Conservation (phyloP, 2,888 invertebrate species). For the Clistopyga incitator region DNA sequence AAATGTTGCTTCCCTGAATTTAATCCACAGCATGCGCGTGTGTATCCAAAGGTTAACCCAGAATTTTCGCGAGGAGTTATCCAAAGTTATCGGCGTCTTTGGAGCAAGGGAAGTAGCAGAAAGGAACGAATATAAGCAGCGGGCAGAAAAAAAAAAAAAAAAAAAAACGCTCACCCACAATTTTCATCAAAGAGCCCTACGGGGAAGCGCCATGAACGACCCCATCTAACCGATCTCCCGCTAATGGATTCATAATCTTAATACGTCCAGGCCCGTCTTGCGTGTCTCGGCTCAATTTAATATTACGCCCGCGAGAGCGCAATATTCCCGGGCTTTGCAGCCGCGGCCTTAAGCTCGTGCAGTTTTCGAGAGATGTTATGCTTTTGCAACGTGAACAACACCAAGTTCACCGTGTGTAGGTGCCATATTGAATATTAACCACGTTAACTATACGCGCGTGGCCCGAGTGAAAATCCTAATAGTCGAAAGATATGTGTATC, state of each 20-base stretch:
- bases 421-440: constrained; percentile 34
- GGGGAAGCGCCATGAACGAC: constrained; percentile 51
- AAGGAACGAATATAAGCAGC: constrained; percentile 8
- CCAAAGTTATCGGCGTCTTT: constrained; percentile 34
- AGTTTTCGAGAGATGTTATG: constrained; percentile 56
- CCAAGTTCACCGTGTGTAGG: constrained; percentile 16
- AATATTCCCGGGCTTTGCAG: constrained; percentile 65
- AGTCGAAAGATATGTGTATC: not conserved
- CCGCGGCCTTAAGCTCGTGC: constrained; percentile 29
- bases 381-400: constrained; percentile 30
- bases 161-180: constrained; percentile 49
- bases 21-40: not conserved
- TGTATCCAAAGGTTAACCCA: not conserved
- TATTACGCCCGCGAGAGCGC: constrained; percentile 71
- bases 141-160: constrained; percentile 24
- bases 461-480: constrained; percentile 4
- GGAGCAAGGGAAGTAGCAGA: constrained; percentile 20
- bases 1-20: not conserved
- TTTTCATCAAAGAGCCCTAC: constrained; percentile 55
- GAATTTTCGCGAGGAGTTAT: constrained; percentile 19
- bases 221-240: constrained; percentile 70
- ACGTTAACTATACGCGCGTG: not conserved
- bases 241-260: constrained; percentile 82
- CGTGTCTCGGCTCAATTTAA: constrained; percentile 78
- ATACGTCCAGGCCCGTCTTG: constrained; percentile 75